phyloP scores from a whole-genome alignment of 53 echinoderm and acorn worm species.

The Actinopyga echinites region DNA sequence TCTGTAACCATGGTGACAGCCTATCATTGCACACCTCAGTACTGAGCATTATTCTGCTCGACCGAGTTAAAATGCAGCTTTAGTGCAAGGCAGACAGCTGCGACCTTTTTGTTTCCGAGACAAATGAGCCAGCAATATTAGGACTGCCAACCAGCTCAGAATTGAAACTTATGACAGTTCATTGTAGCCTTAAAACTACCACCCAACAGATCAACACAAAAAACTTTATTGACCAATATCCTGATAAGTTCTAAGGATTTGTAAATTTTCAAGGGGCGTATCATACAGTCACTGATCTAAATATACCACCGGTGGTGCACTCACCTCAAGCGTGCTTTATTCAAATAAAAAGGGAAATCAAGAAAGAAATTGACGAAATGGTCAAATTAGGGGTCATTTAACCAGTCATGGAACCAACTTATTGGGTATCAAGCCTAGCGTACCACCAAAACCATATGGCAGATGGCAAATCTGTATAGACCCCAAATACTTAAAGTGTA shows the following conservation, averaged over 20 bases:
- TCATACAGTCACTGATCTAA: constrained; percentile 13
- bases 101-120: constrained; percentile 56
- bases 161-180: constrained; percentile 39
- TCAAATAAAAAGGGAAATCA: constrained; percentile 41
- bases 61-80: constrained; percentile 45
- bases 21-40: constrained; percentile 59
- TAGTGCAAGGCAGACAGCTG: constrained; percentile 2
- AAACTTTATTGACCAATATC: constrained; percentile 4
- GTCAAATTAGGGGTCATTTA: constrained; percentile 30
- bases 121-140: constrained; percentile 46
- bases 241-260: constrained; percentile 40
- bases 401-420: constrained; percentile 54
- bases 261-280: constrained; percentile 23
- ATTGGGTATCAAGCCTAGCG: constrained; percentile 48
- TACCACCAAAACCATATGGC: constrained; percentile 25
- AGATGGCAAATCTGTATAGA: constrained; percentile 33
- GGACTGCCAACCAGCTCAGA: constrained; percentile 44
- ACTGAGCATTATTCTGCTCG: no score
- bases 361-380: constrained; percentile 44
- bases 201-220: not conserved
- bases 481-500: constrained; percentile 1
- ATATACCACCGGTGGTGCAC: no score
- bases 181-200: not conserved
- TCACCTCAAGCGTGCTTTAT: constrained; percentile 22
- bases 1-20: constrained; percentile 44